phyloP scores from a whole-genome alignment of 1,140 invertebrate genomes.

The Cecropterus lyciades region DNA sequence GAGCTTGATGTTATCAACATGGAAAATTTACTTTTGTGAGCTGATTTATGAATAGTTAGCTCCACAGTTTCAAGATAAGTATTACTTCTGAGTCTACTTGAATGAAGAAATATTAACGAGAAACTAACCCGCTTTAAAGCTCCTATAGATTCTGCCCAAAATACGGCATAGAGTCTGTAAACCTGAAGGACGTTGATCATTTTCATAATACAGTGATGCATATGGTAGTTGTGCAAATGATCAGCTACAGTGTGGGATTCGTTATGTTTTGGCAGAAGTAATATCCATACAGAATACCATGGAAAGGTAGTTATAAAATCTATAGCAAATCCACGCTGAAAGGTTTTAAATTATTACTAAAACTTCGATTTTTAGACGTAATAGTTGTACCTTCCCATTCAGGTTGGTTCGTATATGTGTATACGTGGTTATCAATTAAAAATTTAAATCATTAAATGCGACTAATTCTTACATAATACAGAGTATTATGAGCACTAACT shows the following conservation, averaged over 20 bases:
- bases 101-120: neutral
- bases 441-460: too few relatives aligned
- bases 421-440: too few relatives aligned
- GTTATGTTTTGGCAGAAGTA: constrained; percentile 67
- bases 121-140: constrained; percentile 64
- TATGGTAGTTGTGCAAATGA: constrained; percentile 55
- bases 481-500: too few relatives aligned
- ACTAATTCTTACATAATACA: too few relatives aligned
- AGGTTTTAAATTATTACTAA: constrained; percentile 35
- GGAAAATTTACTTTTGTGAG: too few relatives aligned
- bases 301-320: constrained; percentile 77
- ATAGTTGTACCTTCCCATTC: too few relatives aligned
- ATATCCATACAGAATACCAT: constrained; percentile 68
- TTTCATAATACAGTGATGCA: constrained; percentile 66
- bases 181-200: constrained; percentile 75
- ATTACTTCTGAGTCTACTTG: neutral
- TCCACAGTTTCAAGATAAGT: too few relatives aligned
- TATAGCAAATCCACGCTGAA: constrained; percentile 67
- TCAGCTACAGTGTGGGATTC: constrained; percentile 61
- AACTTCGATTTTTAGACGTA: too few relatives aligned
- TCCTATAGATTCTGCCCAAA: constrained; percentile 70
- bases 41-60: too few relatives aligned
- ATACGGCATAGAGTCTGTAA: constrained; percentile 68
- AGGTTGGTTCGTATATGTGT: too few relatives aligned
- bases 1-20: too few relatives aligned